Conservation (phyloP, 2,113 vertebrate genomes). For the Oriolus oriolus region DNA sequence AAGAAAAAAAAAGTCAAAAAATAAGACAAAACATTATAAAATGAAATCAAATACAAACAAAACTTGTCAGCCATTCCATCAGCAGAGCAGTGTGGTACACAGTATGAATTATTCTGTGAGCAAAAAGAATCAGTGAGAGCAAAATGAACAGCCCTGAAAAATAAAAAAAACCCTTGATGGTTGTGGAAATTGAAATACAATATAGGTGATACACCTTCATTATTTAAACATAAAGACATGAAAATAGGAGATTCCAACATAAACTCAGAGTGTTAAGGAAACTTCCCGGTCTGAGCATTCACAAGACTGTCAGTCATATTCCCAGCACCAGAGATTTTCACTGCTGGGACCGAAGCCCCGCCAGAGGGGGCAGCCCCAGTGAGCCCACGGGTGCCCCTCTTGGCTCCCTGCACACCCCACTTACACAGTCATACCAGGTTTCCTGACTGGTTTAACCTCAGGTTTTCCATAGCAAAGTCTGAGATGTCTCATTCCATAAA, state of each 20-base stretch:
- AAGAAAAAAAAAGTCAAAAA: neutral
- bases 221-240: neutral
- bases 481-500: neutral
- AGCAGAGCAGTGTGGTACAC: neutral
- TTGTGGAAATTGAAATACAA: neutral
- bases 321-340: neutral
- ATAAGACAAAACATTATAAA: neutral
- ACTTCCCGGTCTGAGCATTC: neutral
- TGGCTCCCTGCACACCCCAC: neutral
- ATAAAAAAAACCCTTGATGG: neutral
- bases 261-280: neutral
- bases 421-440: neutral
- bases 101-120: neutral
- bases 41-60: neutral
- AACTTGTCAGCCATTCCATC: neutral
- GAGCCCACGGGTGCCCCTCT: fast-evolving
- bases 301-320: fast-evolving
- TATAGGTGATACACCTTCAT: neutral
- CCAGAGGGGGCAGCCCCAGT: neutral
- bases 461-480: neutral
- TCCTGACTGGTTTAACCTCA: fast-evolving
- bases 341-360: fast-evolving
- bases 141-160: neutral
- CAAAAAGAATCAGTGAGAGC: neutral
- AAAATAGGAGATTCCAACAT: neutral